Conservation (phyloP, 2,888 invertebrate species). For the Drosophila aldrichi region DNA sequence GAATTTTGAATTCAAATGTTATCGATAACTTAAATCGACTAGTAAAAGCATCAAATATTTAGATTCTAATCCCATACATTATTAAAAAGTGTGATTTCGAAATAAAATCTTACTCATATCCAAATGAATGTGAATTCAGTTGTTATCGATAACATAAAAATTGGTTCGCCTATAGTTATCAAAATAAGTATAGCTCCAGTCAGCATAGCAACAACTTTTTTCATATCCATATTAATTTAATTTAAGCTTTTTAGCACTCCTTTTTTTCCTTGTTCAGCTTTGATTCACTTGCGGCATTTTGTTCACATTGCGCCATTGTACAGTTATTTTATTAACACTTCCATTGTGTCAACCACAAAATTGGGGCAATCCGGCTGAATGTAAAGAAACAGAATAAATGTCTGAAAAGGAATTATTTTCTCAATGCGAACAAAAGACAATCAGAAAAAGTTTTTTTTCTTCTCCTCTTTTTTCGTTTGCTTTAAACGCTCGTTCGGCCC, state of each 20-base stretch:
- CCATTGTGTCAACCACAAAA: constrained; percentile 41
- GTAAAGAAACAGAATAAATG: constrained; percentile 15
- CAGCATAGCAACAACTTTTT: background rate
- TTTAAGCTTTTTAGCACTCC: background rate
- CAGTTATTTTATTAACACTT: constrained; percentile 66
- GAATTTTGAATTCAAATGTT: no score
- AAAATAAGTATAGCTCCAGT: background rate
- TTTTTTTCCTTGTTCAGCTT: background rate
- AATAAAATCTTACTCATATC: no score
- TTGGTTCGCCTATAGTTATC: background rate
- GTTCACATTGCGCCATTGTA: constrained; percentile 2
- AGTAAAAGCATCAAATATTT: no score
- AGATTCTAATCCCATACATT: no score
- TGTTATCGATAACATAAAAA: background rate
- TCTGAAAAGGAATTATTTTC: constrained; percentile 17
- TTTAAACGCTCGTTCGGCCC: constrained; percentile 68
- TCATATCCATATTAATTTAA: background rate
- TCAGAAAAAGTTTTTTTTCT: constrained; percentile 62
- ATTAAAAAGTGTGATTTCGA: no score
- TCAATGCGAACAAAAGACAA: constrained; percentile 53
- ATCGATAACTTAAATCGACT: no score
- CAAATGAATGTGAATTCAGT: no score
- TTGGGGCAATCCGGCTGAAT: constrained; percentile 1
- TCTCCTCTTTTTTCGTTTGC: constrained; percentile 25
- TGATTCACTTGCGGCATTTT: background rate